Evolutionary conservation across 1,140 invertebrate genomes (phyloP), one percentile per base, ranked within the genome.

Genomic region (Maniola jurtina): DNA sequence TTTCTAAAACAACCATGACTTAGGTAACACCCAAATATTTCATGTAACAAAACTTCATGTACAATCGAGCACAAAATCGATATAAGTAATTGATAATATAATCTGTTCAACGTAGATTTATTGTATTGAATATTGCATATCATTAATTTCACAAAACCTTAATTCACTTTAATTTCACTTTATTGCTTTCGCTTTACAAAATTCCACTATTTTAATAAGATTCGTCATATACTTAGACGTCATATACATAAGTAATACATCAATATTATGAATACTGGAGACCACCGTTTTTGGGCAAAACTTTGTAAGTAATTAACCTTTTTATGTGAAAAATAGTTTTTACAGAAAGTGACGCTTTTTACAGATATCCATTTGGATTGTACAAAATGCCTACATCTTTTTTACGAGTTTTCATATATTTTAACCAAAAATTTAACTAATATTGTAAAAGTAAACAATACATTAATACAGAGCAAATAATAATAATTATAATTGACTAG

Each of bases 1-100:
- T 72, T 77, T 72, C 62, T 61, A 66, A 80, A 72, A 84, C 79
- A 86, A 83, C 79, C 69, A 61, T 64, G 25, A 25, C 25, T 25
- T 25, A 25, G 8, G 8, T 63, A 50, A 57, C 34, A 65, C 52
- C 57, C 50, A 25, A 56, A 36, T 36, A n/a, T 60, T 55, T 45
- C 13, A 54, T 33, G 33, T 61, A 57, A 34, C 61, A 61, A 61
- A 47, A 57, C 33, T 33, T 25, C 15, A 7, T 35, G 13, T 59
- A 52, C 40, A 64, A 54, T 25, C 47, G 16, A 54, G 60, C 48
- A 40, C 47, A 42, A 36, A 40, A 40, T n/a, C 35, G 13, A 50
- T 52, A 34, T 10, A 9, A 14, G 14, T 45, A 11, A 2, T 52
- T 9, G 13, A 16, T 16, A 3, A 8, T 15, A 48, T 15, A 5